A percentile compares a stretch with the other conserved stretches of the same genome.
Conservation (phyloP, 2,888 invertebrate genomes). For the Agrotis exclamationis region DNA sequence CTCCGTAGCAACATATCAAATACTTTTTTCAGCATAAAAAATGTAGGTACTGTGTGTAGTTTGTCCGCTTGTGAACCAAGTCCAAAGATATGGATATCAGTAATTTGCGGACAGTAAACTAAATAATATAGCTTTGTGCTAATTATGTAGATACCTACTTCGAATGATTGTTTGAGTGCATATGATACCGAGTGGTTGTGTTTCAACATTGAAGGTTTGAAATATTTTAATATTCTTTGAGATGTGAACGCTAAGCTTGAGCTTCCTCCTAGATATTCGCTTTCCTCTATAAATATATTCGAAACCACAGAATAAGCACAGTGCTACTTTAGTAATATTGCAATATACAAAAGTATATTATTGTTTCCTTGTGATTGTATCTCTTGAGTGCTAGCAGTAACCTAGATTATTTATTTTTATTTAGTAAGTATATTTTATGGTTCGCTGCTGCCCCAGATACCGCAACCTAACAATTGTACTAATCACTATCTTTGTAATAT, state of each 20-base stretch:
- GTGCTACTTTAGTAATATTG: slow-evolving; percentile 5
- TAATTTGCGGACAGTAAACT: slow-evolving; percentile 8
- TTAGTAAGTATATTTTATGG: background rate
- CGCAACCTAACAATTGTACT: background rate
- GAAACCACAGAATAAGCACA: background rate
- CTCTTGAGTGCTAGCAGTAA: background rate
- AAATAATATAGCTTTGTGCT: slow-evolving; percentile 13
- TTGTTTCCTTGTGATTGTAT: background rate
- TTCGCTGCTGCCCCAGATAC: background rate
- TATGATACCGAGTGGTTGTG: slow-evolving; percentile 1
- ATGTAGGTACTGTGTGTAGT: background rate
- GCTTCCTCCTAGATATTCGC: background rate
- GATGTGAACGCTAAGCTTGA: background rate
- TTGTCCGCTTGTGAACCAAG: slow-evolving; percentile 11
- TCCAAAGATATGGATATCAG: slow-evolving; percentile 34
- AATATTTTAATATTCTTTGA: slow-evolving; percentile 5
- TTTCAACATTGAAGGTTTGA: slow-evolving; percentile 12
- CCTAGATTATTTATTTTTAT: background rate
- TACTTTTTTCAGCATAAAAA: background rate
- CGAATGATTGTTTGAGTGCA: slow-evolving; percentile 5
- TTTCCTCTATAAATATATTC: background rate
- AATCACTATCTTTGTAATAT: background rate
- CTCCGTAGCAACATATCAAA: background rate
- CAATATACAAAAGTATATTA: background rate
- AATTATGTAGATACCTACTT: slow-evolving; percentile 22